A percentile compares a stretch with the other conserved stretches of the same genome.
phyloP scores from a whole-genome alignment of 2,888 invertebrate genomes.

The Pecten maximus region DNA sequence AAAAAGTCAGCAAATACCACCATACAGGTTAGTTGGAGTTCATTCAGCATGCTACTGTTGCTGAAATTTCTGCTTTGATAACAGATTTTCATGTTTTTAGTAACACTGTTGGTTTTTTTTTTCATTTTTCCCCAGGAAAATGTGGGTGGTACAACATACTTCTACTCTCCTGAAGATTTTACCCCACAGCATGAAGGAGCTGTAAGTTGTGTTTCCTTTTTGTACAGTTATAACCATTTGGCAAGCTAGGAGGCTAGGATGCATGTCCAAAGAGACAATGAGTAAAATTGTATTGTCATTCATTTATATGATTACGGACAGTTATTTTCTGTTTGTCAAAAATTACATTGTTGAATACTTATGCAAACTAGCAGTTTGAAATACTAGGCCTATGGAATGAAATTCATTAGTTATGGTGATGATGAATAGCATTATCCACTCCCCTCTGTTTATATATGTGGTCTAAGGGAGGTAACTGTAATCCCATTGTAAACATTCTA shows the following conservation, averaged over 20 bases:
- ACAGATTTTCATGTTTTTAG: background rate
- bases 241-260: background rate
- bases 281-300: background rate
- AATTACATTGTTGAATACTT: no score
- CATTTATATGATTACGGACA: background rate
- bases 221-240: background rate
- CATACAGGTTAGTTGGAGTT: constrained; percentile 64
- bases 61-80: background rate
- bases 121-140: constrained; percentile 79
- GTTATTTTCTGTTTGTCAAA: background rate
- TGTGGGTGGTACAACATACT: constrained; percentile 95
- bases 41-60: background rate
- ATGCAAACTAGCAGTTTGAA: background rate
- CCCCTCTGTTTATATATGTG: background rate
- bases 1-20: constrained; percentile 63
- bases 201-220: constrained; percentile 78
- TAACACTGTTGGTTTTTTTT: background rate
- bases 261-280: background rate
- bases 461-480: background rate
- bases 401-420: no score
- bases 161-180: constrained; percentile 86
- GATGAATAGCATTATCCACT: no score
- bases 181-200: constrained; percentile 78
- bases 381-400: background rate
- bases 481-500: no score